Conservation (phyloP, 2,113 vertebrate species). For the Myotis brandtii region DNA sequence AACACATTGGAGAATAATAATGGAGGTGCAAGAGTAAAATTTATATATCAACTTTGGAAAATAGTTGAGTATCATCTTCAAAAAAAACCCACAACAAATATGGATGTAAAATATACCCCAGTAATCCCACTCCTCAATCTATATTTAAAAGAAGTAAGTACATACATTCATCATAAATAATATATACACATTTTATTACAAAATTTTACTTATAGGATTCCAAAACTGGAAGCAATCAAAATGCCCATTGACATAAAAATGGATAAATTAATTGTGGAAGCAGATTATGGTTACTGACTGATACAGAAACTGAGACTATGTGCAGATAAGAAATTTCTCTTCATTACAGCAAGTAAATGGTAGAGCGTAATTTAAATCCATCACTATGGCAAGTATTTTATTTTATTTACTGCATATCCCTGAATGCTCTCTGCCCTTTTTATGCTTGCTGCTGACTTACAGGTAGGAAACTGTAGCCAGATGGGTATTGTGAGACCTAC, state of each 20-base stretch:
- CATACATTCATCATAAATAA: background rate
- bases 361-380: background rate
- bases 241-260: background rate
- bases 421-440: background rate
- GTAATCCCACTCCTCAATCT: background rate
- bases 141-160: background rate
- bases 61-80: background rate
- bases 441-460: background rate
- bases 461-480: background rate
- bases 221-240: background rate
- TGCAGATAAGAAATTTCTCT: background rate
- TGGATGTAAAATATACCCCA: background rate
- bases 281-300: background rate
- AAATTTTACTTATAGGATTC: background rate
- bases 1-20: too few relatives aligned
- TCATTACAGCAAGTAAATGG: background rate
- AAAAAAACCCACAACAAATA: background rate
- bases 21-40: background rate
- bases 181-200: background rate
- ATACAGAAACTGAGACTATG: background rate
- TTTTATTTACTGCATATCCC: background rate
- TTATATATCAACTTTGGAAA: background rate
- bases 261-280: background rate
- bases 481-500: background rate
- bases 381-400: background rate